Conservation (phyloP, 2,888 invertebrate species). For the Lochmaea crataegi region DNA sequence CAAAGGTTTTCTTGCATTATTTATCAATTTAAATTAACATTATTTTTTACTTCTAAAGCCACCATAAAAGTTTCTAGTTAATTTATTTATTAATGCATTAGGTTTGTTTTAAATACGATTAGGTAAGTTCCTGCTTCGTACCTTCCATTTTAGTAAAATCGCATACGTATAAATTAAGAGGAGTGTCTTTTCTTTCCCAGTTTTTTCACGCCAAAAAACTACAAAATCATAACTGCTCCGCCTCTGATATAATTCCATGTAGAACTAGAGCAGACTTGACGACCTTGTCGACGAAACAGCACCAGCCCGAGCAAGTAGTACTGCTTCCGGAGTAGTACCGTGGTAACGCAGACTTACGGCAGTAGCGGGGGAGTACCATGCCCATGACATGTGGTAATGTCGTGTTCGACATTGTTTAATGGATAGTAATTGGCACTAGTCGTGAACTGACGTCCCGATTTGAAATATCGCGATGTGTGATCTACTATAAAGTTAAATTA, state of each 20-base stretch:
- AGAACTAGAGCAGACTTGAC: constrained; percentile 48
- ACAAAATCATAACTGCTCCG: constrained; percentile 15
- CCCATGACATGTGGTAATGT: constrained; percentile 35
- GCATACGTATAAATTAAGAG: not conserved
- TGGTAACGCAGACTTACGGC: constrained; percentile 17
- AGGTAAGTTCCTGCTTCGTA: not conserved
- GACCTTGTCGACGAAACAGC: constrained; percentile 45
- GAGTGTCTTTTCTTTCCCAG: not conserved
- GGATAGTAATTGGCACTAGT: constrained; percentile 26
- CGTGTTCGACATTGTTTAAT: constrained; percentile 33
- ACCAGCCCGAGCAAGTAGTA: constrained; percentile 31
- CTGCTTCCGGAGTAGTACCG: constrained; percentile 45
- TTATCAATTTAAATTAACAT: no score
- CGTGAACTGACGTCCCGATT: not conserved
- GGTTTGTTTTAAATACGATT: not conserved
- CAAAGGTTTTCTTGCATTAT: no score
- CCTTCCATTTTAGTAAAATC: not conserved
- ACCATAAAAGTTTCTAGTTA: no score
- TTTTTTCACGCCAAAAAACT: not conserved
- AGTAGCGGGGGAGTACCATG: constrained; percentile 34
- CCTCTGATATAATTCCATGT: constrained; percentile 44
- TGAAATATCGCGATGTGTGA: not conserved
- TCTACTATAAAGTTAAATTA: no score
- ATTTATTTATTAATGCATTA: no score
- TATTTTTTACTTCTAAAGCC: no score